Conservation (phyloP, 1,140 invertebrate species). For the Acromyrmex heyeri region DNA sequence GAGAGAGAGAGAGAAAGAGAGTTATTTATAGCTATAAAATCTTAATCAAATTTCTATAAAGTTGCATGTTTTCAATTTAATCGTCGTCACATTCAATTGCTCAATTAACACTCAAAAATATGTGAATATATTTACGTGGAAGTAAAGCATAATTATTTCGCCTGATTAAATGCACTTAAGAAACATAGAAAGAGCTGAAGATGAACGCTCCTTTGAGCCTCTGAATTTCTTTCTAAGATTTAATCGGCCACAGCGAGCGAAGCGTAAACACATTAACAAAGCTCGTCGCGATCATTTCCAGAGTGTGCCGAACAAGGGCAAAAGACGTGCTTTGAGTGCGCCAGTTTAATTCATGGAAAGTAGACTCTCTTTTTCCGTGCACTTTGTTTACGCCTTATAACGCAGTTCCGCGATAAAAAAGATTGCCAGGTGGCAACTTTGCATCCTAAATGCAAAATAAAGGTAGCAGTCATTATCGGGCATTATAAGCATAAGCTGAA, state of each 20-base stretch:
- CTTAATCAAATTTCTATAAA: background rate
- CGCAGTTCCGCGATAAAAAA: constrained; percentile 23
- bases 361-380: constrained; percentile 15
- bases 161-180: background rate
- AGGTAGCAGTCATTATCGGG: background rate
- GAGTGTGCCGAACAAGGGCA: constrained; percentile 7
- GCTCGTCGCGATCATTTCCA: constrained; percentile 38
- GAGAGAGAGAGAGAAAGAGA: too few relatives aligned
- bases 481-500: background rate
- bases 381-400: constrained; percentile 55
- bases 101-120: background rate
- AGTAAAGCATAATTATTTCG: constrained; percentile 35
- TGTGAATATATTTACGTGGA: background rate
- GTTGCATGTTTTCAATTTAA: background rate
- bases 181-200: background rate
- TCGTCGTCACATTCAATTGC: background rate
- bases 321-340: constrained; percentile 41
- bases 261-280: constrained; percentile 54
- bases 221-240: constrained; percentile 35
- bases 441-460: constrained; percentile 43
- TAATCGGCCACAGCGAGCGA: constrained; percentile 9
- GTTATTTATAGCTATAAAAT: background rate
- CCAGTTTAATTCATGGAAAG: constrained; percentile 49
- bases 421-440: constrained; percentile 40
- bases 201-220: background rate